phyloP scores from a whole-genome alignment of 2,113 vertebrate species.

The Acinonyx jubatus region DNA sequence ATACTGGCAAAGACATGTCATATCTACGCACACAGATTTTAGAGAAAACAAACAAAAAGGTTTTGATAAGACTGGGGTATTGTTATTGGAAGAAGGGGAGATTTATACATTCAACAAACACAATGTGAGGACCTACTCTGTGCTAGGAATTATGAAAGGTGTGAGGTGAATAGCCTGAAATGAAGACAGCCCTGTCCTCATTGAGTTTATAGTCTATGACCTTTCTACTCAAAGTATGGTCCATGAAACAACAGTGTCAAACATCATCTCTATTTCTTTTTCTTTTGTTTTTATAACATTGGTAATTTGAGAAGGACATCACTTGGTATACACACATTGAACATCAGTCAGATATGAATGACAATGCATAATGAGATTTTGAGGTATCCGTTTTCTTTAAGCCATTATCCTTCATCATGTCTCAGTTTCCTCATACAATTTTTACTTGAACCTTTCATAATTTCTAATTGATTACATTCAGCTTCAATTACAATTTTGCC shows the following conservation, averaged over 20 bases:
- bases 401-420: neutral
- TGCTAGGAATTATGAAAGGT: neutral
- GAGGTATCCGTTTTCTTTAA: neutral
- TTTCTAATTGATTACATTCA: neutral
- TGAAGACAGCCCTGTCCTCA: neutral
- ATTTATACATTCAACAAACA: neutral
- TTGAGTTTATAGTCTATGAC: neutral
- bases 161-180: neutral
- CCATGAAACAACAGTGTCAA: neutral
- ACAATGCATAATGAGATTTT: neutral
- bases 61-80: neutral
- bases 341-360: neutral
- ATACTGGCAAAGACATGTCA: neutral
- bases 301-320: neutral
- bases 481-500: neutral
- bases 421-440: neutral
- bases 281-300: neutral
- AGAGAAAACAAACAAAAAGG: neutral
- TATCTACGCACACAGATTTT: neutral
- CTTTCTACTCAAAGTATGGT: neutral
- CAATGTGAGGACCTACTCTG: neutral
- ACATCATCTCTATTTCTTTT: neutral
- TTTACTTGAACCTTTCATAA: neutral
- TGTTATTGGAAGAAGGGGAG: neutral
- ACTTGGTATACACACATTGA: neutral